phyloP scores from a whole-genome alignment of 92 coral and sea anemone genomes.

The Epizoanthus scotinus region DNA sequence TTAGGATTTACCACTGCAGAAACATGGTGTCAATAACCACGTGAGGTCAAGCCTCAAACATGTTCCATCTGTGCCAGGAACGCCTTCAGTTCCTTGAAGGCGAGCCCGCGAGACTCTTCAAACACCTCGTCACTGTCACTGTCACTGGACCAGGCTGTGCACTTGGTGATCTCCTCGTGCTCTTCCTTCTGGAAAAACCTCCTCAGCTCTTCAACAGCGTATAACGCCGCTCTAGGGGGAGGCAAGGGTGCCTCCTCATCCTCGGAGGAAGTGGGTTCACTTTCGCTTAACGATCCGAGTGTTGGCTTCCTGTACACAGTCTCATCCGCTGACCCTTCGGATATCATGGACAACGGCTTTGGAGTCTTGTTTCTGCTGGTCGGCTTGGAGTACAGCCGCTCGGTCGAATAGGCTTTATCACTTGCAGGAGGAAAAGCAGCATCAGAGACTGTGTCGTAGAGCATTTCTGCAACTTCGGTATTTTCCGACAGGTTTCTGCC shows the following conservation, averaged over 20 bases:
- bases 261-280: neutral
- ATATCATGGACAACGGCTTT: constrained; percentile 2
- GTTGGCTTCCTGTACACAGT: neutral
- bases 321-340: neutral
- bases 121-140: neutral
- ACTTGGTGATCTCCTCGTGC: neutral
- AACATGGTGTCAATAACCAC: neutral
- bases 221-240: constrained; percentile 26
- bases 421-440: neutral
- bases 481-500: neutral
- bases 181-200: constrained; percentile 4
- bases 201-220: constrained; percentile 19
- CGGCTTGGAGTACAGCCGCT: constrained; percentile 10
- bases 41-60: neutral
- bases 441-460: constrained; percentile 8
- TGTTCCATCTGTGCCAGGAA: constrained; percentile 2
- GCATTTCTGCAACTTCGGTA: neutral
- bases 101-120: neutral
- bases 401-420: neutral
- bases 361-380: neutral
- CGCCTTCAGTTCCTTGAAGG: constrained; percentile 3
- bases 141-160: neutral
- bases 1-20: no score
- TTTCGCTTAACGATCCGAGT: neutral
- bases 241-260: neutral